Conservation (phyloP, 92 coral and sea anemone genomes). For the Heteractis magnifica region DNA sequence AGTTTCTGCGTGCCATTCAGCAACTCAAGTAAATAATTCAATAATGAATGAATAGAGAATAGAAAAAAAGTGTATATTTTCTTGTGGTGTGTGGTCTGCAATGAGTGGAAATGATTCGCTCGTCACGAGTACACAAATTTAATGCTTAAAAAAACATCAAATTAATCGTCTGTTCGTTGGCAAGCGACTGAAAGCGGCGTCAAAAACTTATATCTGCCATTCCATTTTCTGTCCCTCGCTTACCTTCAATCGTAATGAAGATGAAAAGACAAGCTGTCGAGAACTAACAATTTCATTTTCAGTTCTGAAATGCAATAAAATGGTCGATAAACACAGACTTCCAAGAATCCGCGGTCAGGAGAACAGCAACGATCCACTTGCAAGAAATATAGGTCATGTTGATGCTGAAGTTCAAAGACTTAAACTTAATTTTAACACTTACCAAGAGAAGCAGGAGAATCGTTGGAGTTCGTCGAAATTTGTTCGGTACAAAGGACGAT, state of each 20-base stretch:
- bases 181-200: not conserved
- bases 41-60: not conserved
- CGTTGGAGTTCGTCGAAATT: conserved; percentile 19
- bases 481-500: not conserved
- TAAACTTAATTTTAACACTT: not conserved
- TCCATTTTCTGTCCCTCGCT: not conserved
- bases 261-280: not conserved
- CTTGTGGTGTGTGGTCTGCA: not conserved
- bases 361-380: not conserved
- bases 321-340: conserved; percentile 18
- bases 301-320: not conserved
- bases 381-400: not conserved
- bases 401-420: conserved; percentile 26
- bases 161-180: not conserved
- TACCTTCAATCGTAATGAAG: too few relatives aligned
- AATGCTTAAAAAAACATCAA: conserved; percentile 16
- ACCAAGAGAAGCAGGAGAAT: not conserved
- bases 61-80: not conserved
- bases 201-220: not conserved
- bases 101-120: not conserved
- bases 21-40: not conserved
- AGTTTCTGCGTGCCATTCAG: not conserved
- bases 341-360: conserved; percentile 9
- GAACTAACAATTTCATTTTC: not conserved
- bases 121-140: conserved; percentile 12